Evolutionary conservation across 2,797 vertebrate genomes (phyloP), one percentile per base, ranked within the genome.

Genomic region (Myiotriccus ornatus): DNA sequence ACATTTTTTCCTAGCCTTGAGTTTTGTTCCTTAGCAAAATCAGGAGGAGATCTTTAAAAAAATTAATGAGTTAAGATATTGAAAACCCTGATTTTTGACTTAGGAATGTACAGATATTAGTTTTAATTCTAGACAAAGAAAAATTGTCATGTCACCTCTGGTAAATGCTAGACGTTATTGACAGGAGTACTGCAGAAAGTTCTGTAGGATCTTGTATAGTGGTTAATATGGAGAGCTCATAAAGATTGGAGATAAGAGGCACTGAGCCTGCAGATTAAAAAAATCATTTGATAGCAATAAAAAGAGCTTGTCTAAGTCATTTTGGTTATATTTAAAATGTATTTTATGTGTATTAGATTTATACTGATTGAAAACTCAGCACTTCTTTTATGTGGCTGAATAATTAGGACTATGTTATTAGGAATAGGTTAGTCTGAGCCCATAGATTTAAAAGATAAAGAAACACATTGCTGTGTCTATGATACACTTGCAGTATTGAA

Each of bases 381-480:
- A 8, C 44, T 84, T 93, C 82, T 95, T 79, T 91, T 94, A 46
- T 91, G 69, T 84, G 80, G 34, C 80, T 96, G 59, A 93, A 46
- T 94, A 84, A 90, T 94, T 79, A 95, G 85, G 70, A 86, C 25
- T 71, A 16, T 41, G 41, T 41, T 41, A 41, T 41, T 41, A 41
- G 41, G 44, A 56, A 85, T 50, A 37, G 89, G 11, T 90, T 90
- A 85, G 52, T 95, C n/a, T 93, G 53, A 39, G 34, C 50, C 23
- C 3, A 55, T 23, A 80, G 41, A n/a, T 71, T 93, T 94, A 63
- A 53, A 87, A 92, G 25, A 49, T 23, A 65, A 63, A 65, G 34
- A 70, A 93, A 21, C 19, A n/a, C 47, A 24, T 32, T 74, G 37
- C 47, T 79, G n/a, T 35, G 59, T 28, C 32, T 76, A 7, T 70